A percentile compares a stretch with the other conserved stretches of the same genome.
Conservation (phyloP, 2,888 invertebrate species). For the Deroplatys truncata region DNA sequence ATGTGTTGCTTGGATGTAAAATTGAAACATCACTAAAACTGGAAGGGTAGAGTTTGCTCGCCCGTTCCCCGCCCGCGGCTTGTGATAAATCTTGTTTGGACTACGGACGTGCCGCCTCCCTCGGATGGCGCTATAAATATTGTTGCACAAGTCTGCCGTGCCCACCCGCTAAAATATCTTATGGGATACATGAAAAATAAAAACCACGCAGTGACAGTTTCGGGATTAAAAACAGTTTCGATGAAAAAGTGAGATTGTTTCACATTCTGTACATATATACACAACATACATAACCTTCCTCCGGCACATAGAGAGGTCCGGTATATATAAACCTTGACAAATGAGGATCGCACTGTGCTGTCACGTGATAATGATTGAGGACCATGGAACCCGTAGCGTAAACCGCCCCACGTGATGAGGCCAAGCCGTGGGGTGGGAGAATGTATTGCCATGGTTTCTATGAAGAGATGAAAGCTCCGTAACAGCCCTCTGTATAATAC, state of each 20-base stretch:
- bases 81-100: slow-evolving; percentile 26
- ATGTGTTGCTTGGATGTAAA: background rate
- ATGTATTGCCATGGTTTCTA: slow-evolving; percentile 22
- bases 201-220: slow-evolving; percentile 28
- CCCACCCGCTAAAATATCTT: slow-evolving; percentile 22
- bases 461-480: slow-evolving; percentile 30
- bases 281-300: background rate
- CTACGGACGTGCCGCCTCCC: background rate
- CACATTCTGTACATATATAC: background rate
- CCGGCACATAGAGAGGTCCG: slow-evolving; percentile 10
- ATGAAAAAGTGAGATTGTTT: slow-evolving; percentile 28
- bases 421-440: background rate
- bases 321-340: slow-evolving; percentile 29
- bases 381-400: slow-evolving; percentile 19
- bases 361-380: slow-evolving; percentile 33
- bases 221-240: slow-evolving; percentile 30
- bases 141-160: background rate
- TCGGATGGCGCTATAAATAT: slow-evolving; percentile 22
- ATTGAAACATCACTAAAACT: slow-evolving; percentile 8
- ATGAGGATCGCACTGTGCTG: slow-evolving; percentile 31
- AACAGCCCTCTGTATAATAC: slow-evolving; percentile 21
- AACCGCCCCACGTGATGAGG: slow-evolving; percentile 15
- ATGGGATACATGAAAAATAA: slow-evolving; percentile 27
- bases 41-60: background rate
- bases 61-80: background rate